Evolutionary conservation across 2,113 vertebrate genomes (phyloP).

Genomic region (Paramormyrops kingsleyae): DNA sequence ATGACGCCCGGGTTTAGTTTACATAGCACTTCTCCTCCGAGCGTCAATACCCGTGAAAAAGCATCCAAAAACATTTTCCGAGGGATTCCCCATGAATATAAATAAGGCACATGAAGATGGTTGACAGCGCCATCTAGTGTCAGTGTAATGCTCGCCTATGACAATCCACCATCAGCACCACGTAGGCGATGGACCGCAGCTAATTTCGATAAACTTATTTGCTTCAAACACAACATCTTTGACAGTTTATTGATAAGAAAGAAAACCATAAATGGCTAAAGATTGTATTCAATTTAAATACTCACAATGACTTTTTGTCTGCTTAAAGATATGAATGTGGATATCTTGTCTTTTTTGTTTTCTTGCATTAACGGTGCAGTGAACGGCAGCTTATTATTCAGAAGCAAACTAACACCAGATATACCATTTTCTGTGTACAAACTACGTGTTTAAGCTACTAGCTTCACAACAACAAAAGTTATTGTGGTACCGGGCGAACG

Average conservation of each 20-base stretch:
- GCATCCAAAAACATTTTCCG: background rate
- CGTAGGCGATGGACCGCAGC: background rate
- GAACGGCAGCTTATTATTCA: background rate
- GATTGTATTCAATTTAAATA: background rate
- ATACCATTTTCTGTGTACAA: background rate
- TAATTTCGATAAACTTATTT: background rate
- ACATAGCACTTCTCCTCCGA: background rate
- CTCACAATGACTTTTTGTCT: background rate
- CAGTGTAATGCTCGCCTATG: conserved; percentile 25
- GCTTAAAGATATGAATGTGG: background rate
- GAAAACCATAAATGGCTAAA: background rate
- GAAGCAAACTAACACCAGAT: background rate
- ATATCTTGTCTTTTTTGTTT: background rate
- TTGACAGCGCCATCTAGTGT: conserved; percentile 57
- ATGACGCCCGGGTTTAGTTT: background rate
- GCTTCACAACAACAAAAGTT: background rate
- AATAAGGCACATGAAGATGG: conserved; percentile 31
- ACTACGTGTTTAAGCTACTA: background rate
- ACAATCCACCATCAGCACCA: background rate
- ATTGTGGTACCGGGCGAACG: no score
- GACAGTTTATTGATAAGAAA: background rate
- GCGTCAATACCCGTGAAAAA: background rate
- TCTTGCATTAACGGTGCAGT: background rate
- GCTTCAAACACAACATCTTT: background rate
- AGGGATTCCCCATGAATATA: background rate